Evolutionary conservation across 2,888 invertebrate species (phyloP).

Genomic region (Campoplex nolae): DNA sequence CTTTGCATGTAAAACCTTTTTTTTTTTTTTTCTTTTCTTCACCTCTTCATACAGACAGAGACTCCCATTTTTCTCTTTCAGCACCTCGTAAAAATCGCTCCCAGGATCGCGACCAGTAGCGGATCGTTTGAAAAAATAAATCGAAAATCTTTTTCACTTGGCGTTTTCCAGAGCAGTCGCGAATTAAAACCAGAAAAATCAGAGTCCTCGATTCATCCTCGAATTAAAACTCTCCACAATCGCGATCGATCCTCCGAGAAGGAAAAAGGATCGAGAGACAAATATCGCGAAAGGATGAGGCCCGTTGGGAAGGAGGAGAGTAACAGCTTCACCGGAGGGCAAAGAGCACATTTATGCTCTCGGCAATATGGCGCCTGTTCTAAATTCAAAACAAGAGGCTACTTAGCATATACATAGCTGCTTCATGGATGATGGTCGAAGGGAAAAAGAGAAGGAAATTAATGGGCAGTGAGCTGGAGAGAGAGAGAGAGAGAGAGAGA

Average conservation of each 20-base stretch:
- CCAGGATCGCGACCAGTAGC: not conserved
- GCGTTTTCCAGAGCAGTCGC: not conserved
- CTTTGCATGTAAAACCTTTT: not conserved
- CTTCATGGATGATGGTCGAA: constrained; percentile 46
- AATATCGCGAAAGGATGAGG: not conserved
- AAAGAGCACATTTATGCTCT: constrained; percentile 82
- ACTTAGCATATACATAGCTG: constrained; percentile 83
- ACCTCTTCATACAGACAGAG: not conserved
- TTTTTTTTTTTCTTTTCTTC: not conserved
- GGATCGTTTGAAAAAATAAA: not conserved
- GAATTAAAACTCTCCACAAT: not conserved
- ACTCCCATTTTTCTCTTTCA: not conserved
- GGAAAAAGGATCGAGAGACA: constrained; percentile 22
- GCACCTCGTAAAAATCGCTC: not conserved
- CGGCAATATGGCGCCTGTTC: constrained; percentile 84
- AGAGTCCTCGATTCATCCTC: too few species aligned
- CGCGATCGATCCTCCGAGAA: constrained; percentile 22
- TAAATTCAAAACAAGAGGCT: constrained; percentile 84
- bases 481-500: constrained; percentile 52
- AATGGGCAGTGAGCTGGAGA: constrained; percentile 64
- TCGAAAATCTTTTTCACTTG: not conserved
- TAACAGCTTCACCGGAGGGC: constrained; percentile 78
- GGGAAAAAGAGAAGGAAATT: not conserved
- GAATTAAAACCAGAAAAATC: not conserved
- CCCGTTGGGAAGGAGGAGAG: constrained; percentile 57